phyloP scores from a whole-genome alignment of 2,888 invertebrate genomes.

The Meloe dianella region DNA sequence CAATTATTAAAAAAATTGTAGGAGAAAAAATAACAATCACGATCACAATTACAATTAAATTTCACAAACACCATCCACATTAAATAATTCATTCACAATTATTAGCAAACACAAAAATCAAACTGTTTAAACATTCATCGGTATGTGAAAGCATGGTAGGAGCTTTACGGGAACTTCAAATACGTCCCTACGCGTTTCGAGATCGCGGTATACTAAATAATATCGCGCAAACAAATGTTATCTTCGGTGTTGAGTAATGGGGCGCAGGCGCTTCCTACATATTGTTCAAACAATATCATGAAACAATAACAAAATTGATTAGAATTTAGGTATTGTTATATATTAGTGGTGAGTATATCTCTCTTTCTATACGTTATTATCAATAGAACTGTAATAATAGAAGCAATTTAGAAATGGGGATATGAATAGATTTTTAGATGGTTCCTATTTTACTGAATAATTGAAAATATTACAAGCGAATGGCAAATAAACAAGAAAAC shows the following conservation, averaged over 20 bases:
- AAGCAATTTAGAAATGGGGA: constrained; percentile 13
- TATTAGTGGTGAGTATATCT: constrained; percentile 13
- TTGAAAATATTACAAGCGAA: too few relatives aligned
- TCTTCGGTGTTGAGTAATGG: constrained; percentile 8
- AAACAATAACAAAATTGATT: constrained; percentile 36
- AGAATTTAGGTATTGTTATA: constrained; percentile 31
- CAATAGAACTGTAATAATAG: constrained; percentile 13
- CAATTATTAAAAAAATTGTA: not conserved
- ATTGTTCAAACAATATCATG: constrained; percentile 28
- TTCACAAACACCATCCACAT: not conserved
- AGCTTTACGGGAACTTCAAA: constrained; percentile 5
- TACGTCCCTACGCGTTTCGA: constrained; percentile 21
- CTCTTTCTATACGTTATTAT: not conserved
- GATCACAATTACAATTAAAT: not conserved
- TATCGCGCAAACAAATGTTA: constrained; percentile 26
- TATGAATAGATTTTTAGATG: constrained; percentile 8
- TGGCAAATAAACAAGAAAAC: too few relatives aligned
- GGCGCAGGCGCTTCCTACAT: constrained; percentile 30
- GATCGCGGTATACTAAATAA: constrained; percentile 28
- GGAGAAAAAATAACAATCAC: too few relatives aligned
- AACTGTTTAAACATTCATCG: not conserved
- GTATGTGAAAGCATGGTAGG: constrained; percentile 26
- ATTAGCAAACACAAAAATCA: not conserved
- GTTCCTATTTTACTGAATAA: not conserved
- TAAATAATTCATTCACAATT: not conserved